Evolutionary conservation across 2,797 vertebrate species (phyloP).

Genomic region (Xenentodon cancila): DNA sequence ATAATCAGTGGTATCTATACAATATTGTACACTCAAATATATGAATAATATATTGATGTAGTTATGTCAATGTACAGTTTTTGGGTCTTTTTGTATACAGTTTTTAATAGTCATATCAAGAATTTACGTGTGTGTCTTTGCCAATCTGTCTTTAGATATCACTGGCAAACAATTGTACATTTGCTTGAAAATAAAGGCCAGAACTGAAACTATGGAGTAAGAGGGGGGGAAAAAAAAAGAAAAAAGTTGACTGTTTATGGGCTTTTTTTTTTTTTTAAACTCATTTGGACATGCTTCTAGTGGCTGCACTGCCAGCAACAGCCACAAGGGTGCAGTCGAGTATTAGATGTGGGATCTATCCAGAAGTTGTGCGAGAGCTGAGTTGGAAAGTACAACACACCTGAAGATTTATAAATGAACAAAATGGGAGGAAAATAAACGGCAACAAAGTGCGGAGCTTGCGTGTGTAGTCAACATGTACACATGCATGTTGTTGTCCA

Average conservation of each 20-base stretch:
- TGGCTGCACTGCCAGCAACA: conserved; percentile 13
- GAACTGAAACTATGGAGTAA: conserved; percentile 33
- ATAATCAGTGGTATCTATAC: conserved; percentile 54
- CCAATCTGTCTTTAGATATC: conserved; percentile 81
- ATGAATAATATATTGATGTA: conserved; percentile 55
- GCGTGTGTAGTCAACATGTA: neutral
- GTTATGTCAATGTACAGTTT: conserved; percentile 81
- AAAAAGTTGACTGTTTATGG: neutral
- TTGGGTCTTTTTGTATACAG: conserved; percentile 79
- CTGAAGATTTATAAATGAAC: conserved; percentile 20
- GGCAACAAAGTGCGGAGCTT: too few relatives aligned
- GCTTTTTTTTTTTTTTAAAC: neutral
- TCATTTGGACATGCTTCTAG: neutral
- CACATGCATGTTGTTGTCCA: neutral
- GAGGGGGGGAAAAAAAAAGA: neutral
- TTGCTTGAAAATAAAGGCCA: conserved; percentile 88
- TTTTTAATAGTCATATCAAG: conserved; percentile 81
- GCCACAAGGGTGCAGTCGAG: conserved; percentile 62
- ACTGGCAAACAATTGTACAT: conserved; percentile 78
- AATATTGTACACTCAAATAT: conserved; percentile 42
- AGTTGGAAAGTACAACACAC: conserved; percentile 6
- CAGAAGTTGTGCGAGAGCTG: neutral
- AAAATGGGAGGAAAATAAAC: neutral
- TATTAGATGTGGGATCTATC: neutral
- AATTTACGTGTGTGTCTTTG: conserved; percentile 79